A percentile compares a stretch with the other conserved stretches of the same genome.
These are phyloP conservation scores for Halcyon badia DNA, from an alignment of 2,797 vertebrate genomes.

Conservation along the genomic window DNA sequence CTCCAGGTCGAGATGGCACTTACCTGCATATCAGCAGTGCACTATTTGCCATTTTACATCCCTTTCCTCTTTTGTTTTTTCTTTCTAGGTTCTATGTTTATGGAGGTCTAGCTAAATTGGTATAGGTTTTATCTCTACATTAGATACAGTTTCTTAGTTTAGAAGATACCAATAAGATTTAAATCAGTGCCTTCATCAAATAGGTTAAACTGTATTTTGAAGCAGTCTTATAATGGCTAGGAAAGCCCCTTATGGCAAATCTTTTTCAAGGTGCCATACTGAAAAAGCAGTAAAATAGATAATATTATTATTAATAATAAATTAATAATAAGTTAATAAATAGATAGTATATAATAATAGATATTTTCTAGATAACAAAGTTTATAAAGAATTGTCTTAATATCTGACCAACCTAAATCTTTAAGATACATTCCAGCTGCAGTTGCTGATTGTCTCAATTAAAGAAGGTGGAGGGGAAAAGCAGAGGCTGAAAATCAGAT, in stretches of 20 bases:
- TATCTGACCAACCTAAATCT: not conserved
- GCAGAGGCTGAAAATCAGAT: not conserved
- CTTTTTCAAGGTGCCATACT: not conserved
- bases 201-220: not conserved
- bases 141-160: not conserved
- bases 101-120: not conserved
- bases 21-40: not conserved
- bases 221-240: not conserved
- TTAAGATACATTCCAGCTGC: not conserved
- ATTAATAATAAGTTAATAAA: too few relatives aligned
- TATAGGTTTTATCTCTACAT: not conserved
- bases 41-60: not conserved
- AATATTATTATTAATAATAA: too few relatives aligned
- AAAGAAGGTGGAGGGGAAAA: not conserved
- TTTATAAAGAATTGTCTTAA: not conserved
- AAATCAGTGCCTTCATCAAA: not conserved
- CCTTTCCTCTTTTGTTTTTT: accelerated
- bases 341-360: too few relatives aligned
- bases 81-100: not conserved
- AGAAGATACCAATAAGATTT: not conserved
- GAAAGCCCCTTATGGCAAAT: not conserved
- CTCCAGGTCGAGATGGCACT: not conserved
- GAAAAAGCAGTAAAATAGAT: not conserved
- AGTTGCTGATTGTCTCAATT: not conserved
- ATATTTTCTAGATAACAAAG: not conserved